Evolutionary conservation across 2,113 vertebrate species (phyloP).

Genomic region (Progne subis): DNA sequence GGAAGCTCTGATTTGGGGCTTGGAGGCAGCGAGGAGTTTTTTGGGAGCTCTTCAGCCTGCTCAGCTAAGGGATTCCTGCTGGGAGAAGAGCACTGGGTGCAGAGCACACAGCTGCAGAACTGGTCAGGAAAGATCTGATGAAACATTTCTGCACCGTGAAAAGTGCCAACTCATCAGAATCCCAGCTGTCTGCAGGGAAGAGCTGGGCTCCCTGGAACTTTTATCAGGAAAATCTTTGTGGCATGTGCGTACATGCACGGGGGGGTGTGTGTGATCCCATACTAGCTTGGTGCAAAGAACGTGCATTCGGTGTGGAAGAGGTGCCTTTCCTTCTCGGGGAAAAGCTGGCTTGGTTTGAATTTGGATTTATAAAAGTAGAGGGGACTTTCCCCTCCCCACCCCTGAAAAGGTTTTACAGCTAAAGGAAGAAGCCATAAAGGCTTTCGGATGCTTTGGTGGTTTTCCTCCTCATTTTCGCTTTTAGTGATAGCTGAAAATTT

Average conservation of each 20-base stretch:
- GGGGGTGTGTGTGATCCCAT: background rate
- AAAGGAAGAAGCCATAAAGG: background rate
- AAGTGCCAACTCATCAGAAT: slow-evolving; percentile 33
- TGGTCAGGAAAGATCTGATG: slow-evolving; percentile 55
- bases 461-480: background rate
- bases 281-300: background rate
- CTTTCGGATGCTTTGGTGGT: background rate
- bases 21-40: background rate
- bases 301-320: background rate
- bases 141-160: background rate
- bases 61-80: background rate
- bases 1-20: background rate
- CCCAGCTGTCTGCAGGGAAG: background rate
- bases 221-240: background rate
- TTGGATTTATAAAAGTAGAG: background rate
- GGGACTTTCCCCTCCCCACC: background rate
- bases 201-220: background rate
- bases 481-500: background rate
- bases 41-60: accelerated
- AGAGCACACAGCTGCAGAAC: slow-evolving; percentile 47
- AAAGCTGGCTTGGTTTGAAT: background rate
- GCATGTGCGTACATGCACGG: background rate
- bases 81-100: background rate
- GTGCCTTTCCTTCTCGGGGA: background rate
- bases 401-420: background rate